Percentiles rank a stretch among this genome's conserved stretches.
These are phyloP conservation scores for Malurus alboscapulatus DNA, from an alignment of 2,113 vertebrate genomes.

Conservation along the genomic window DNA sequence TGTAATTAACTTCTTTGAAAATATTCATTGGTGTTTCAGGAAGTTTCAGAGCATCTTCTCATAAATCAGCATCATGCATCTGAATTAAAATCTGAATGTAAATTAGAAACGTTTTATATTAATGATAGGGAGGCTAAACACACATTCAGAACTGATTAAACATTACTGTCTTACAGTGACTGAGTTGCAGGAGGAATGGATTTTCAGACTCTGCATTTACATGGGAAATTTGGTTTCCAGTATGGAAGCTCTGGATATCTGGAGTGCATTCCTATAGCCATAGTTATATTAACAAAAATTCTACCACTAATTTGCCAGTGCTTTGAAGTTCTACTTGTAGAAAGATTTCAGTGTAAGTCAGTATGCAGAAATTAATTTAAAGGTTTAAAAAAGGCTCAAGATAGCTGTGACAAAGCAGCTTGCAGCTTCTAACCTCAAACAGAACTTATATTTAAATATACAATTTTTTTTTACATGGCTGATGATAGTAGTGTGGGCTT, in stretches of 20 bases:
- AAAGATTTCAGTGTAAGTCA: not conserved
- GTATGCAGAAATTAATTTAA: conserved; percentile 15
- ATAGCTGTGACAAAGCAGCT: not conserved
- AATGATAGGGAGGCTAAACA: conserved; percentile 39
- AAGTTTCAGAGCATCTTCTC: conserved; percentile 42
- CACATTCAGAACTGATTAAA: conserved; percentile 49
- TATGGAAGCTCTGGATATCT: not conserved
- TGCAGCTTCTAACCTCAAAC: not conserved
- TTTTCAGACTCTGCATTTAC: not conserved
- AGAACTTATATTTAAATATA: not conserved
- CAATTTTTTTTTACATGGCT: not conserved
- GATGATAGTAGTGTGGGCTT: not conserved
- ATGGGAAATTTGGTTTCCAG: not conserved
- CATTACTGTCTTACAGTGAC: not conserved
- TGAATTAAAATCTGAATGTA: conserved; percentile 52
- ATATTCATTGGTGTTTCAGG: conserved; percentile 55
- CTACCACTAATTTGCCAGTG: not conserved
- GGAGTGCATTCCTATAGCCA: not conserved
- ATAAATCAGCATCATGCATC: conserved; percentile 54
- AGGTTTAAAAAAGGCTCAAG: conserved; percentile 6
- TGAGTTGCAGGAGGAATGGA: not conserved
- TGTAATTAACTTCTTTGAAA: conserved; percentile 64
- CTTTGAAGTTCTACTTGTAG: not conserved
- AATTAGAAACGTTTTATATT: conserved; percentile 53
- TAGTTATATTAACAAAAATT: not conserved